Percentiles rank a stretch among this genome's conserved stretches.
Conservation (phyloP, 1,140 invertebrate species). For the Anthonomus grandis region DNA sequence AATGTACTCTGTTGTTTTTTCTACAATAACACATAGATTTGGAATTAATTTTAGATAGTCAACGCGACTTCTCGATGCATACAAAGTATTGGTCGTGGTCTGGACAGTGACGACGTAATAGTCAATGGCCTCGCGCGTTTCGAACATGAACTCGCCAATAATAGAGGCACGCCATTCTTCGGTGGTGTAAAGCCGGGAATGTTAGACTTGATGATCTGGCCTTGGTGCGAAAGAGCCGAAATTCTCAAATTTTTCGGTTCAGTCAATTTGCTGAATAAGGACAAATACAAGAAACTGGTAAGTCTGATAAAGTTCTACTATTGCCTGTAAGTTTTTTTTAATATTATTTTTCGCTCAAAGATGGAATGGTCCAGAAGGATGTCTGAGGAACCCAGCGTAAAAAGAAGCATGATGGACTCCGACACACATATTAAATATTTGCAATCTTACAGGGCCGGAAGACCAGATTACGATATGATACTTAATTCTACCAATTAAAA, state of each 20-base stretch:
- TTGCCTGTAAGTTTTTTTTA: constrained; percentile 47
- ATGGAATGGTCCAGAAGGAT: constrained; percentile 65
- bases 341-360: no score
- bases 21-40: no score
- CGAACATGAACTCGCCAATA: constrained; percentile 62
- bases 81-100: constrained; percentile 27
- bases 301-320: constrained; percentile 7
- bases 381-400: constrained; percentile 68
- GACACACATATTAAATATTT: constrained; percentile 71
- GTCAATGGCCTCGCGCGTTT: constrained; percentile 60
- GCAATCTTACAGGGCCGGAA: constrained; percentile 60
- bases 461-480: constrained; percentile 62
- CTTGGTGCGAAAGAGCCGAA: constrained; percentile 74
- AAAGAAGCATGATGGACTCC: constrained; percentile 60
- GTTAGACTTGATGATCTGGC: constrained; percentile 89
- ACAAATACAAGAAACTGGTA: constrained; percentile 43
- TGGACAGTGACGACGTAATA: constrained; percentile 38
- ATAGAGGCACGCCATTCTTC: constrained; percentile 67
- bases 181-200: constrained; percentile 70
- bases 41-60: constrained; percentile 33
- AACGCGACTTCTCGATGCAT: constrained; percentile 39
- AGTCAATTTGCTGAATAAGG: constrained; percentile 53
- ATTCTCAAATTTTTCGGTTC: constrained; percentile 55
- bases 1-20: no score
- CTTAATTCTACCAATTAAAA: no score